Evolutionary conservation across 2,113 vertebrate species (phyloP).

Genomic region (Sphyrna mokarran): DNA sequence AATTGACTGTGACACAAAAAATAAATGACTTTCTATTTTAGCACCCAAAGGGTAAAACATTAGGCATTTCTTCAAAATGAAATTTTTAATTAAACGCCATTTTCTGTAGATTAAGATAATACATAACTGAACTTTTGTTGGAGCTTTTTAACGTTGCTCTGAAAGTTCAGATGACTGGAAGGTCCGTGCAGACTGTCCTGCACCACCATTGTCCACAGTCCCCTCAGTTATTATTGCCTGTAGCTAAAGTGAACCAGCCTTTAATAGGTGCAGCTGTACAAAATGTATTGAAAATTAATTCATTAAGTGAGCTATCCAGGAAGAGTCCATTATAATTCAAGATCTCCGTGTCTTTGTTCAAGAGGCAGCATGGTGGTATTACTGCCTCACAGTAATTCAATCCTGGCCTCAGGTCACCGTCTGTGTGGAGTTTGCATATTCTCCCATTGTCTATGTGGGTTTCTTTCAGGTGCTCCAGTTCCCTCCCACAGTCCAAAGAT

Average conservation of each 20-base stretch:
- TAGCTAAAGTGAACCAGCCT: background rate
- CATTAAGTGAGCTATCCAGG: background rate
- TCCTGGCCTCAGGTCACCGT: too few species aligned
- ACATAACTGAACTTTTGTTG: background rate
- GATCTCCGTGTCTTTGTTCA: background rate
- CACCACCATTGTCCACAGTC: background rate
- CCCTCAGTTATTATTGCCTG: background rate
- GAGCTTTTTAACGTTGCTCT: background rate
- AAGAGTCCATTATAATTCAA: background rate
- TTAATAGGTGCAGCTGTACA: background rate
- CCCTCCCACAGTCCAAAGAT: too few species aligned
- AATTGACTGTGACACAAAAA: background rate
- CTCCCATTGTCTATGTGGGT: too few species aligned
- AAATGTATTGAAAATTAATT: background rate
- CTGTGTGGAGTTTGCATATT: too few species aligned
- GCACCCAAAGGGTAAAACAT: conserved; percentile 4
- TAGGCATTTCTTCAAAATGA: background rate
- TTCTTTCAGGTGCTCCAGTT: too few species aligned
- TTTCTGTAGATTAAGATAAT: conserved; percentile 6
- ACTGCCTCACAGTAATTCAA: too few species aligned
- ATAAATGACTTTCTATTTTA: background rate
- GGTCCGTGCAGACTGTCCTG: background rate
- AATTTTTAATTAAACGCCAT: background rate
- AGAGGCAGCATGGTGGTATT: too few species aligned
- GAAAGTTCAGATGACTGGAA: background rate